Conservation (phyloP, 2,888 invertebrate species). For the Nymphalis urticae region DNA sequence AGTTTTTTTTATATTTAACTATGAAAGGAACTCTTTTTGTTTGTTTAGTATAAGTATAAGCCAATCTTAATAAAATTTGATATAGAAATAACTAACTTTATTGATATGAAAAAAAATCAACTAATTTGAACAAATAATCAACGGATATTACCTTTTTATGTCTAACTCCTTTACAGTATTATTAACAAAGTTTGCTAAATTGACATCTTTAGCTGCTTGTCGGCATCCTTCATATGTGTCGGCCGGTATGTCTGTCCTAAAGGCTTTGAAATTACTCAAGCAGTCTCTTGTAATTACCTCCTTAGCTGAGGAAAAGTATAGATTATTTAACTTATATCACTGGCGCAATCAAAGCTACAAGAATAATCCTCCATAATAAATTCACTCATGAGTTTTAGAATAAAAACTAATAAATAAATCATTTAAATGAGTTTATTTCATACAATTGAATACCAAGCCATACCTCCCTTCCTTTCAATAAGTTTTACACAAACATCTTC, state of each 20-base stretch:
- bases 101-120: no score
- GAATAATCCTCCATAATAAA: no score
- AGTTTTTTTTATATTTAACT: no score
- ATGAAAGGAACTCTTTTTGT: no score
- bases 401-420: no score
- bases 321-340: no score
- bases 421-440: no score
- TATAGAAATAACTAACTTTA: no score
- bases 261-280: constrained; percentile 87
- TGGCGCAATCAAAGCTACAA: no score
- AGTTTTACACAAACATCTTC: constrained; percentile 95
- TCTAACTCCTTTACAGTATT: constrained; percentile 92
- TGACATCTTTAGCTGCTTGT: constrained; percentile 88
- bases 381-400: no score
- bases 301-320: constrained; percentile 81
- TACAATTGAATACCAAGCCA: constrained; percentile 34
- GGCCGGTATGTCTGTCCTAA: constrained; percentile 93
- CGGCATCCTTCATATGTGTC: constrained; percentile 96
- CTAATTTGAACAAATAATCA: background rate
- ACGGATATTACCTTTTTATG: constrained; percentile 83
- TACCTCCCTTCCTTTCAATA: constrained; percentile 92
- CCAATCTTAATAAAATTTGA: no score
- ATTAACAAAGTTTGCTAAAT: constrained; percentile 92
- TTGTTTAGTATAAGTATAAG: no score
- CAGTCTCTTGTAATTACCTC: constrained; percentile 92